Evolutionary conservation across 92 coral and sea anemone genomes (phyloP), one percentile per base, ranked within the genome.

Genomic region (Palythoa caribaeorum): DNA sequence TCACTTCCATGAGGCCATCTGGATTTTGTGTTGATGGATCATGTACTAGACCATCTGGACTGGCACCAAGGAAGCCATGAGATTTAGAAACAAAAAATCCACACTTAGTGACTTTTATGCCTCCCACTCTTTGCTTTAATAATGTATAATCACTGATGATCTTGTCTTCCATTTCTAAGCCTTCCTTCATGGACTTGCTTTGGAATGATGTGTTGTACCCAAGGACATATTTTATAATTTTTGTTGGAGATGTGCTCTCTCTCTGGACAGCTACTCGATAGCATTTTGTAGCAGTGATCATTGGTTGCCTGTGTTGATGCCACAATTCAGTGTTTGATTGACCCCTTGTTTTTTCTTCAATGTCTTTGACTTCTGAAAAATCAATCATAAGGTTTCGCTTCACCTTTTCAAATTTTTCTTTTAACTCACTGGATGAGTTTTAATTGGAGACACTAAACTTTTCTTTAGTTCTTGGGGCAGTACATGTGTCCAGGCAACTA

Each of bases 241-340:
- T 91, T 75, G 94, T 91, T 8, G 92, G 92, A 35, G 87, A 88
- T 62, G 92, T 91, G 54, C 86, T 71, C 40, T 84, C 85, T 70
- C 87, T 91, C 76, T 38, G 78, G 38, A 79, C 89, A 57, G 94
- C 90, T 9, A 79, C 76, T 69, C 92, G 47, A 74, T 89, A 78
- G 78, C 94, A 92, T 66, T 92, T 88, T 35, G 94, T 70, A 14
- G 94, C 94, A 55, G 94, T 88, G 60, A 88, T 91, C 71, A 89
- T 83, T 66, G 68, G 80, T 28, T 88, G 70, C 74, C 92, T 63
- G 35, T 77, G 87, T 78, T 83, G 47, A 69, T 91, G 85, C 91
- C 89, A 76, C 54, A 77, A 78, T 40, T 59, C 37, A 36, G 63
- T 78, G 80, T 79, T 79, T 84, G 92, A 88, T 76, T 89, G 92